Percentiles rank a stretch among this genome's conserved stretches.
phyloP scores from a whole-genome alignment of 2,797 vertebrate species.

The Anguilla megastoma region DNA sequence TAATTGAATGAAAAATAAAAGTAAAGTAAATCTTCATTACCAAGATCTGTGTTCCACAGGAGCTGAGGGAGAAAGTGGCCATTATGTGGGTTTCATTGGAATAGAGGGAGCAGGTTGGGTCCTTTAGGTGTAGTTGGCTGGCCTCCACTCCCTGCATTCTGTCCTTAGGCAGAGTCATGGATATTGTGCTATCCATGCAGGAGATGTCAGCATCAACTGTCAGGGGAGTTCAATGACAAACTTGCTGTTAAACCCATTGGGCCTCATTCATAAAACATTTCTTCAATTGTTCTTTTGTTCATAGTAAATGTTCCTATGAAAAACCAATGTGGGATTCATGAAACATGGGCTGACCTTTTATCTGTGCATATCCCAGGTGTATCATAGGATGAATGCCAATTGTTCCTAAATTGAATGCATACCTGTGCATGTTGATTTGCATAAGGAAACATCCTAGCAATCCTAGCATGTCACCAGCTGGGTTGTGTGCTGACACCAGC shows the following conservation, averaged over 20 bases:
- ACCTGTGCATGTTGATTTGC: no score
- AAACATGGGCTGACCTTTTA: no score
- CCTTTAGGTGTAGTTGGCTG: slow-evolving; percentile 61
- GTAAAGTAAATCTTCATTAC: slow-evolving; percentile 42
- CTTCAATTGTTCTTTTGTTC: no score
- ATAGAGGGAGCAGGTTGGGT: slow-evolving; percentile 62
- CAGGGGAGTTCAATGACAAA: background rate
- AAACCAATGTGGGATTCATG: no score
- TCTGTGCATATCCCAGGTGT: no score
- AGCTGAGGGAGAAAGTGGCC: slow-evolving; percentile 60
- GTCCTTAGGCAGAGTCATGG: slow-evolving; percentile 57
- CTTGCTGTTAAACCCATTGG: background rate
- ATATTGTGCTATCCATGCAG: slow-evolving; percentile 62
- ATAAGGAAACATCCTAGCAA: no score
- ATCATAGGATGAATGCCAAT: no score
- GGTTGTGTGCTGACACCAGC: no score
- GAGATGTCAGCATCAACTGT: slow-evolving; percentile 57
- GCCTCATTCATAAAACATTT: no score
- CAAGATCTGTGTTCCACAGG: slow-evolving; percentile 68
- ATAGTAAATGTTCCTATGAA: no score
- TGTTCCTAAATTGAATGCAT: no score
- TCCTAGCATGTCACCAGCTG: no score
- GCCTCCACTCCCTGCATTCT: slow-evolving; percentile 61
- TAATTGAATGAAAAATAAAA: background rate
- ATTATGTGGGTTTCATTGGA: slow-evolving; percentile 67